Evolutionary conservation across 2,113 vertebrate genomes (phyloP).

Genomic region (Shinisaurus crocodilurus): DNA sequence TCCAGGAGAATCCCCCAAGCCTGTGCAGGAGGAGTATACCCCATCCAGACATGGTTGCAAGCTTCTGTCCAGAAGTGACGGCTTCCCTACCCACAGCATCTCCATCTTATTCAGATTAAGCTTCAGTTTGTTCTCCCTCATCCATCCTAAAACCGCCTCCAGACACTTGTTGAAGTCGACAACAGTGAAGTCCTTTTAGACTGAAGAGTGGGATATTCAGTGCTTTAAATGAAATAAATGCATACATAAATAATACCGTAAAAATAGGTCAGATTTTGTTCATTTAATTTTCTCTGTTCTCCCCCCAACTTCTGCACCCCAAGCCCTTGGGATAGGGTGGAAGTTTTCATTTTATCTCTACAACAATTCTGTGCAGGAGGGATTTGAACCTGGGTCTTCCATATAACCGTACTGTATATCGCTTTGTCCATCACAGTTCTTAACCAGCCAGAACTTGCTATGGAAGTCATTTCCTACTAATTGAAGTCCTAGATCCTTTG

Average conservation of each 20-base stretch:
- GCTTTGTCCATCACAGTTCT: neutral
- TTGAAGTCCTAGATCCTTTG: neutral
- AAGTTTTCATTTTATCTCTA: neutral
- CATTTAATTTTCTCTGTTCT: too few relatives aligned
- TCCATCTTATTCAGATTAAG: neutral
- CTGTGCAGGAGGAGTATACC: neutral
- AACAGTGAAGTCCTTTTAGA: constrained; percentile 6
- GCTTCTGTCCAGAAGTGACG: neutral
- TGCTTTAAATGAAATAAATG: neutral
- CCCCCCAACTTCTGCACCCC: neutral
- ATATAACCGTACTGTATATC: neutral
- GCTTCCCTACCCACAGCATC: neutral
- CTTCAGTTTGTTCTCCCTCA: neutral
- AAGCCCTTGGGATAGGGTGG: neutral
- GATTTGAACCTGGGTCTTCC: neutral
- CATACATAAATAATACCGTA: neutral
- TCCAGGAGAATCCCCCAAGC: neutral
- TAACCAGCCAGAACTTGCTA: neutral
- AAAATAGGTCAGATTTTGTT: neutral
- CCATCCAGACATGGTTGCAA: neutral
- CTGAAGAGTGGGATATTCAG: neutral
- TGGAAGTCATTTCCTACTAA: neutral
- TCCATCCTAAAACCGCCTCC: neutral
- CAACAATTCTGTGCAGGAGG: neutral
- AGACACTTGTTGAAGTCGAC: neutral